Evolutionary conservation across 2,888 invertebrate genomes (phyloP), one percentile per base, ranked within the genome.

Genomic region (Macrosiphum euphorbiae): DNA sequence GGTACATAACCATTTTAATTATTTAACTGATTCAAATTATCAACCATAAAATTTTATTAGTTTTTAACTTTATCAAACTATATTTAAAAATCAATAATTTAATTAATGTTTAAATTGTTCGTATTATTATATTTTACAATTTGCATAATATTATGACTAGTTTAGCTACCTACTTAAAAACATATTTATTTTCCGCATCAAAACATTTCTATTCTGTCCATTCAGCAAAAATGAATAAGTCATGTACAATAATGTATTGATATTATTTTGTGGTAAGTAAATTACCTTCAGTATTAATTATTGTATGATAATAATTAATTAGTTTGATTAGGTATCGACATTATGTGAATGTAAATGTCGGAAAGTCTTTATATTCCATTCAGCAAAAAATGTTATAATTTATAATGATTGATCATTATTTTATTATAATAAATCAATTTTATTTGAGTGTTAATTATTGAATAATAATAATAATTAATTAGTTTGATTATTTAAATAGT

Each of bases 41-140:
- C 0, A 41, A 26, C 11, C 2, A 55, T 26, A 0, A 41, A 13
- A 55, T 10, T 35, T 35, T 24, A 28, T 55, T 58, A 7, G n/a
- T 67, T 47, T 90, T 50, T 20, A 0, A 26, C n/a, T 50, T 78
- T 78, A 90, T 78, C 35, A 50, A 35, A 67, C 47, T 90, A 35
- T 24, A 50, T 67, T 90, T 50, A 47, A 50, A 58, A 90, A 78
- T 88, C 61, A 24, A 47, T 90, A 50, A 50, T n/a, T 47, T 85
- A n/a, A n/a, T 78, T 78, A 20, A 89, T 52, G 24, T 67, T 90
- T 67, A 24, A 67, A 50, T 50, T 47, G 4, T 87, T 50, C 2
- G 35, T 78, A 20, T 28, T 89, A 58, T 58, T 47, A 28, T 13
- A 86, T 86, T 86, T 44, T 86, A 58, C 44, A 86, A 26, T 28